These are phyloP conservation scores for Lasioglossum baleicum DNA, from an alignment of 1,140 invertebrate species.

Conservation along the genomic window DNA sequence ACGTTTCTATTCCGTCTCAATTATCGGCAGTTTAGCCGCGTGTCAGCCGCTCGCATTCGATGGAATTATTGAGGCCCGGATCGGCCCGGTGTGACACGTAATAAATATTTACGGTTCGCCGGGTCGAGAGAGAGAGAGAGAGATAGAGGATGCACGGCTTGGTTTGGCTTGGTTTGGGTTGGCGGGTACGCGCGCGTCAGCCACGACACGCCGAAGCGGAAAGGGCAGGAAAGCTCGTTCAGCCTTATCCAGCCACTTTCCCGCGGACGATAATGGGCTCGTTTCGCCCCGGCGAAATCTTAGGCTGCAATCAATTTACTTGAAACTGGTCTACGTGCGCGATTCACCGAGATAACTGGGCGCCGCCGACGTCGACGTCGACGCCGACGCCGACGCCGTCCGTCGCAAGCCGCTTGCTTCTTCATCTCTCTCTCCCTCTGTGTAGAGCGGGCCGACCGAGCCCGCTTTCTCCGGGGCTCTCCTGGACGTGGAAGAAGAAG, in stretches of 20 bases:
- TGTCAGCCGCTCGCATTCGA: not conserved
- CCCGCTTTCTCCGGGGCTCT: slow-evolving; percentile 10
- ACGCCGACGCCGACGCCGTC: too few species aligned
- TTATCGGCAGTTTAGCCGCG: not conserved
- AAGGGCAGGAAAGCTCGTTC: slow-evolving; percentile 11
- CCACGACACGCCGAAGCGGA: not conserved
- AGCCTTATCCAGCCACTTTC: slow-evolving; percentile 49
- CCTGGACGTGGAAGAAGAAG: slow-evolving; percentile 10
- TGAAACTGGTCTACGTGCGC: slow-evolving; percentile 49
- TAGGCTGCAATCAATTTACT: slow-evolving; percentile 54
- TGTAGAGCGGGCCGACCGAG: not conserved
- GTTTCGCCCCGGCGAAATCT: slow-evolving; percentile 38
- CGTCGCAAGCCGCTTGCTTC: too few species aligned
- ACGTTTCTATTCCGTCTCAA: too few species aligned
- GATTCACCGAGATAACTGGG: slow-evolving; percentile 46
- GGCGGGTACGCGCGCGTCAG: too few species aligned
- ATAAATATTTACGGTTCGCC: not conserved
- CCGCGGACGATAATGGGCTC: slow-evolving; percentile 45
- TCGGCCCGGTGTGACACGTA: not conserved
- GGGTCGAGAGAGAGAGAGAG: not conserved
- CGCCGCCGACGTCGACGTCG: not conserved
- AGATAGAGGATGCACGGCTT: not conserved
- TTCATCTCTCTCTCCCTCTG: too few species aligned
- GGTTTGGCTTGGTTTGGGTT: too few species aligned
- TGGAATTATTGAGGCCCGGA: not conserved